These are phyloP conservation scores for Hypselothyrea guttata DNA, from an alignment of 2,888 invertebrate species.

Conservation along the genomic window DNA sequence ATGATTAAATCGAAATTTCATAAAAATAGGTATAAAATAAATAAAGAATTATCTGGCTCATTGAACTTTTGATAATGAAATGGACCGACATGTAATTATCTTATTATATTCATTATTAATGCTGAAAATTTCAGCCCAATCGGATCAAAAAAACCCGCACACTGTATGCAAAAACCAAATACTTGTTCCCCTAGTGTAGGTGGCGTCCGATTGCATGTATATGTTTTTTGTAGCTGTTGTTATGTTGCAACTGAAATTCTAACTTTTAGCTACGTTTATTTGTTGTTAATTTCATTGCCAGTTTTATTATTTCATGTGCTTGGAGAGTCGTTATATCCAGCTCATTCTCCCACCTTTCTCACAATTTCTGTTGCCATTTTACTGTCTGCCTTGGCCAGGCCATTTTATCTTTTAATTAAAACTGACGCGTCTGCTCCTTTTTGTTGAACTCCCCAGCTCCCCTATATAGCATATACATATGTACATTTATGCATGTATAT, in stretches of 20 bases:
- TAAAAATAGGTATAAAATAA: too few relatives aligned
- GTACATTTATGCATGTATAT: neutral
- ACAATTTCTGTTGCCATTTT: conserved; percentile 7
- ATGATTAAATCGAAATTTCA: too few relatives aligned
- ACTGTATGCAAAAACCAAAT: too few relatives aligned
- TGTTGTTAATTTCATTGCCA: conserved; percentile 66
- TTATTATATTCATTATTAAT: too few relatives aligned
- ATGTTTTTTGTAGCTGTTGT: conserved; percentile 6
- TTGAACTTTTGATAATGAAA: too few relatives aligned
- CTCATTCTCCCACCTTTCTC: neutral
- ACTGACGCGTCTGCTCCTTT: conserved; percentile 57
- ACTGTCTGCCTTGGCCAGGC: conserved; percentile 41
- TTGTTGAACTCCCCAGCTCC: neutral
- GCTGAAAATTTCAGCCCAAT: too few relatives aligned
- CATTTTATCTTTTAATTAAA: conserved; percentile 76
- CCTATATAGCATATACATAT: neutral
- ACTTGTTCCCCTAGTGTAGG: too few relatives aligned
- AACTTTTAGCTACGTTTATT: conserved; percentile 40
- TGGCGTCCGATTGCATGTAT: too few relatives aligned
- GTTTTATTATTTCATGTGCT: conserved; percentile 69
- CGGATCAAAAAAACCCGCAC: too few relatives aligned
- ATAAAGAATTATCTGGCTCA: too few relatives aligned
- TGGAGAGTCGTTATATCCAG: conserved; percentile 47
- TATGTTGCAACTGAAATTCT: conserved; percentile 27
- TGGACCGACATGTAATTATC: too few relatives aligned